A percentile compares a stretch with the other conserved stretches of the same genome.
phyloP scores from a whole-genome alignment of 2,113 vertebrate genomes.

The Haplochromis vanheusdeni region DNA sequence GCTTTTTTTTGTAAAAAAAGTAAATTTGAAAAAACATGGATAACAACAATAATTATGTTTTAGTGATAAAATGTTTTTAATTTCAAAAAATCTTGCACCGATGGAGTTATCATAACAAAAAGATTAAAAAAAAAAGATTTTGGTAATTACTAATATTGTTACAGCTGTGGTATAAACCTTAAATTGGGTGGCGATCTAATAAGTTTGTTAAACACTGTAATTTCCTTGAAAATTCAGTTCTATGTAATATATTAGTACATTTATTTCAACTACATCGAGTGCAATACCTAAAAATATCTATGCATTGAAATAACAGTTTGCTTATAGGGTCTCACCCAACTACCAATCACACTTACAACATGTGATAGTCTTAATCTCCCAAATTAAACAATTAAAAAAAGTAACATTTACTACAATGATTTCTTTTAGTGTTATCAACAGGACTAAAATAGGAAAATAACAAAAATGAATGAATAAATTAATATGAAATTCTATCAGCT shows the following conservation, averaged over 20 bases:
- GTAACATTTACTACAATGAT: background rate
- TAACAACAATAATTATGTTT: background rate
- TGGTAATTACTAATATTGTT: background rate
- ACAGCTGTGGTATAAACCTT: background rate
- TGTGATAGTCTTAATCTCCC: background rate
- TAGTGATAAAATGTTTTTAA: background rate
- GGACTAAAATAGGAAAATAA: background rate
- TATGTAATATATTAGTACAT: background rate
- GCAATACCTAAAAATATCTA: background rate
- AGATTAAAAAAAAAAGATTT: background rate
- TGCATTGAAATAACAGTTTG: background rate
- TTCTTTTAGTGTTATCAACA: background rate
- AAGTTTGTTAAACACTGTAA: background rate
- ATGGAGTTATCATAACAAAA: background rate
- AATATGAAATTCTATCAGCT: background rate
- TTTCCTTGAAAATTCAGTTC: background rate
- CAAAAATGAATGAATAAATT: background rate
- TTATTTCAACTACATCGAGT: background rate
- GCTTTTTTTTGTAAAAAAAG: background rate
- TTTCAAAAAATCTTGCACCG: background rate
- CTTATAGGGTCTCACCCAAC: background rate
- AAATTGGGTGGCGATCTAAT: background rate
- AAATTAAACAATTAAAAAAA: background rate
- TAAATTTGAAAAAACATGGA: background rate
- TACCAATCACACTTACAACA: background rate